These are phyloP conservation scores for Oppia nitens DNA, from an alignment of 1,140 invertebrate species.

Conservation along the genomic window DNA sequence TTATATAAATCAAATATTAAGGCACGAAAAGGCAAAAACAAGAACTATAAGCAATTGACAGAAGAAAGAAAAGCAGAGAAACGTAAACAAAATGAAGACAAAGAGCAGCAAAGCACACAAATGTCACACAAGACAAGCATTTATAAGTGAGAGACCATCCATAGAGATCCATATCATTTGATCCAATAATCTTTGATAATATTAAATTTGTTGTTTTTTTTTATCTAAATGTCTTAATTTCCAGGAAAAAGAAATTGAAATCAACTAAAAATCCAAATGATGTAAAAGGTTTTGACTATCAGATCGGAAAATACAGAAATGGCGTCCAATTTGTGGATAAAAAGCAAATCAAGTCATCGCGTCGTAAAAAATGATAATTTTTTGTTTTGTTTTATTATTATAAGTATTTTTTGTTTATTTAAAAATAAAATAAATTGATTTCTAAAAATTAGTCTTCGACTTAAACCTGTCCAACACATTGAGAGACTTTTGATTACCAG, in stretches of 20 bases:
- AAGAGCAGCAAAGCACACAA: background rate
- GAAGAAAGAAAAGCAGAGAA: background rate
- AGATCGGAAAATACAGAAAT: slow-evolving; percentile 3
- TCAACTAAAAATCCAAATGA: slow-evolving; percentile 9
- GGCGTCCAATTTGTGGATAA: slow-evolving; percentile 12
- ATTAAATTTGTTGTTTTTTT: too few species aligned
- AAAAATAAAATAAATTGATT: too few species aligned
- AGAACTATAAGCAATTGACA: slow-evolving; percentile 1
- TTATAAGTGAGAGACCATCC: background rate
- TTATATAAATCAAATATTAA: slow-evolving; percentile 6
- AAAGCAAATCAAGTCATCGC: background rate
- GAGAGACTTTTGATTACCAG: background rate
- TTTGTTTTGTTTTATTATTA: background rate
- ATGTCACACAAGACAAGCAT: background rate
- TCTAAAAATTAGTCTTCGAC: background rate
- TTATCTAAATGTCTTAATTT: too few species aligned
- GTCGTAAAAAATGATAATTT: background rate
- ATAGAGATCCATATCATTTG: background rate
- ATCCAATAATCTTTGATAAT: background rate
- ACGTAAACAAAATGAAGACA: slow-evolving; percentile 1
- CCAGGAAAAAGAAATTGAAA: background rate
- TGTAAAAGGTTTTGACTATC: slow-evolving; percentile 12
- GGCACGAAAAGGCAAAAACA: background rate
- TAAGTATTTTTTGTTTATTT: too few species aligned
- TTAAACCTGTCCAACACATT: background rate